Evolutionary conservation across 2,113 vertebrate genomes (phyloP), one percentile per base, ranked within the genome.

Genomic region (Nymphicus hollandicus): DNA sequence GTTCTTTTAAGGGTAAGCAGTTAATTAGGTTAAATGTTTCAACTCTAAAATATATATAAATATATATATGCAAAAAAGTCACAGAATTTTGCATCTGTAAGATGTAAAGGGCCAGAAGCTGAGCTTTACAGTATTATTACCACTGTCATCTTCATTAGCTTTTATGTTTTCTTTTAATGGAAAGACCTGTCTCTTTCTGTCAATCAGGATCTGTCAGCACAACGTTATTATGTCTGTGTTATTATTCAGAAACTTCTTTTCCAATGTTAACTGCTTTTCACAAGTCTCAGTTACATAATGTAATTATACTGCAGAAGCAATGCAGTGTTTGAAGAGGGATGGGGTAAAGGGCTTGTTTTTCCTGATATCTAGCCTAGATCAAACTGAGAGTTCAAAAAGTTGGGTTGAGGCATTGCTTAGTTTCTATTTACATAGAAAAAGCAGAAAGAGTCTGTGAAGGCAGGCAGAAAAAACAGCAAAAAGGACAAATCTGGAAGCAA

Each of bases 21-120:
- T 91, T 97, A 95, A 96, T 96, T 96, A 88, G 84, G 95, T 94
- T 95, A 92, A 81, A 69, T 85, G 68, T 92, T 96, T 95, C 70
- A 83, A 70, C 25, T 77, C 66, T 82, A 25, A 93, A 64, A 78
- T 83, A 74, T 43, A 44, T 88, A 41, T 63, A 39, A 47, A 43
- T 27, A 69, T 43, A 68, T 60, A 60, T 6, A 11, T 41, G 31
- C 28, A 46, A 46, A 18, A 29, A 46, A 49, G 14, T 43, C 27
- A 60, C 17, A 63, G 47, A 55, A 63, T 64, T 93, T 89, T 95
- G 72, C 91, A 55, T 78, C n/a, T 69, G 39, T 69, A 35, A 88
- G 79, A 89, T 68, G 84, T 35, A 86, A 91, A 95, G 23, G 74
- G 39, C 49, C 43, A 55, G 64, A 81, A 93, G 25, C 70, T 91